Conservation (phyloP, 2,888 invertebrate species). For the Cephus pulcher region DNA sequence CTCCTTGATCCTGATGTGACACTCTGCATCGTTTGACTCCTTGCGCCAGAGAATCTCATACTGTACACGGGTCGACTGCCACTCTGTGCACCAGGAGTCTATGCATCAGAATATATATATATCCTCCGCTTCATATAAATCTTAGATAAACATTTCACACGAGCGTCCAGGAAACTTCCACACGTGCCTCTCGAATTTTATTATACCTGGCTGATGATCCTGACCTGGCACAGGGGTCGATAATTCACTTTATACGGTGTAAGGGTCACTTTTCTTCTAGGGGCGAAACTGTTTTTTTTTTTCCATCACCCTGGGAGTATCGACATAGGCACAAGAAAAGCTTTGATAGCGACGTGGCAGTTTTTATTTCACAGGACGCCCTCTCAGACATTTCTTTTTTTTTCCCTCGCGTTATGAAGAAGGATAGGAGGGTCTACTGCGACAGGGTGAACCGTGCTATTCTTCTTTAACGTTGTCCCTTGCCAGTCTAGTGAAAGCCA, state of each 20-base stretch:
- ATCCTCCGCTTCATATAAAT: background rate
- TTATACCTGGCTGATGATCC: background rate
- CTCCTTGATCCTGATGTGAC: slow-evolving; percentile 65
- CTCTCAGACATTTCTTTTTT: background rate
- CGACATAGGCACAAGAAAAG: background rate
- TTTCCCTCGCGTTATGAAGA: background rate
- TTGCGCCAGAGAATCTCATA: slow-evolving; percentile 67
- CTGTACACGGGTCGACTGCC: slow-evolving; percentile 64
- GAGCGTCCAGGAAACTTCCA: background rate
- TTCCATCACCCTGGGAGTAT: background rate
- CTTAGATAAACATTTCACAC: background rate
- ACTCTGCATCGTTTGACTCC: slow-evolving; percentile 69
- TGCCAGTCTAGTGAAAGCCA: background rate
- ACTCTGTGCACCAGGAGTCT: slow-evolving; percentile 38
- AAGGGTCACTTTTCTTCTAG: background rate
- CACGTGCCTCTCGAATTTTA: background rate
- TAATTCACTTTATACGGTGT: background rate
- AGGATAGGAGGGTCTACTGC: background rate
- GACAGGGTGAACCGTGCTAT: background rate
- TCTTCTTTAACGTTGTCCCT: background rate
- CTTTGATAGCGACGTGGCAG: background rate
- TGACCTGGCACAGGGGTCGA: background rate
- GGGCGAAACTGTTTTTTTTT: background rate
- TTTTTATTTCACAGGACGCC: background rate
- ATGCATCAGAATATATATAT: background rate